Evolutionary conservation across 2,113 vertebrate species (phyloP), one percentile per base, ranked within the genome.

Genomic region (Plestiodon gilberti): DNA sequence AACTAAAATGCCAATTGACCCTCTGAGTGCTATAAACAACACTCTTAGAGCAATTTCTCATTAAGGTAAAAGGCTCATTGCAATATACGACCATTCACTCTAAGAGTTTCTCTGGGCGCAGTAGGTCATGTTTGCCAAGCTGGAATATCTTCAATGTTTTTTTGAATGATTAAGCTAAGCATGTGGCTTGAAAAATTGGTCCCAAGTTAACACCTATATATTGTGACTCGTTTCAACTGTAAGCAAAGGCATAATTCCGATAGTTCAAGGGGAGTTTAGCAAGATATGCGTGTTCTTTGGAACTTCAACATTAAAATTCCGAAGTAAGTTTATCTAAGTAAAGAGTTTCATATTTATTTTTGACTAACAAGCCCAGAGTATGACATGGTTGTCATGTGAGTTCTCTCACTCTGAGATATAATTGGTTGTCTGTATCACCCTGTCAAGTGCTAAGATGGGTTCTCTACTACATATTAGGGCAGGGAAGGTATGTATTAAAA

Each of bases 61-160:
- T 73, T 73, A 80, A 64, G 48, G 43, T 80, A 82, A 84, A 74
- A 84, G 69, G 82, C 25, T 88, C 28, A 30, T 84, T 64, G 43
- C 77, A 78, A 52, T 73, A 83, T 74, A 74, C 40, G 52, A 28
- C 43, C 55, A 71, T 79, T 70, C 28, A 15, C 38, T 64, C 40
- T 33, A 33, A 80, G 38, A 38, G 8, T 48, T 40, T 48, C 67
- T 81, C 38, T 15, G 18, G 22, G 79, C 17, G 35, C 17, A 64
- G 30, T 10, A n/a, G 55, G 69, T 52, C 23, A 38, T 33, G 40
- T 80, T 61, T 77, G 52, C 25, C 64, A 78, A 69, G 52, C 64
- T 78, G 75, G 23, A 69, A 57, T 43, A 33, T 77, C 62, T 43
- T 77, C 18, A 59, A 30, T 23, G 30, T 18, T 43, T 55, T 18